phyloP scores from a whole-genome alignment of 2,888 invertebrate species.

The Leucania comma region DNA sequence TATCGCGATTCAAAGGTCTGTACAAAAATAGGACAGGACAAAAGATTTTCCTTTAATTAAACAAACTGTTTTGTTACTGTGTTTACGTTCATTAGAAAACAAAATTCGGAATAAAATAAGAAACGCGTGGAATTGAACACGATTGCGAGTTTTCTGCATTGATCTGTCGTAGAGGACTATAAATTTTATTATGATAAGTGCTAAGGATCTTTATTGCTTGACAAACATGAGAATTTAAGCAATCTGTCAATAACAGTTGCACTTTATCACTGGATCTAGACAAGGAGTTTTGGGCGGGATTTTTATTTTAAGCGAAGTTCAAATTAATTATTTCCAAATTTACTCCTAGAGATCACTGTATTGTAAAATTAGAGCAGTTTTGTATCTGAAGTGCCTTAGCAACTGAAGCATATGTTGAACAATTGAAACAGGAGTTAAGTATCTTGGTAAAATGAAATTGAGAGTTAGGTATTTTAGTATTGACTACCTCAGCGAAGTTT shows the following conservation, averaged over 20 bases:
- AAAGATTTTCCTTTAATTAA: conserved; percentile 52
- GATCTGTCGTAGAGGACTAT: conserved; percentile 21
- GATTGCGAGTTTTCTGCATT: conserved; percentile 37
- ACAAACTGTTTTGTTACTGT: conserved; percentile 38
- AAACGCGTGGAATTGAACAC: conserved; percentile 24
- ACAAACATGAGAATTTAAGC: not conserved
- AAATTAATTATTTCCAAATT: too few relatives aligned
- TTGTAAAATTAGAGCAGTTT: too few relatives aligned
- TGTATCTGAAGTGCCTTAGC: too few relatives aligned
- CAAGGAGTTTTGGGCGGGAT: too few relatives aligned
- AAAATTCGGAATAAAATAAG: conserved; percentile 44
- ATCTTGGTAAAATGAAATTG: too few relatives aligned
- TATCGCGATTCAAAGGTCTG: conserved; percentile 20
- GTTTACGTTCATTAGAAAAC: conserved; percentile 49
- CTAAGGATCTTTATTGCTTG: conserved; percentile 15
- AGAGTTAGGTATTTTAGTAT: too few relatives aligned
- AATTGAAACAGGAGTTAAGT: too few relatives aligned
- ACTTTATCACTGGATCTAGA: conserved; percentile 5
- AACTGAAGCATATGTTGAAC: too few relatives aligned
- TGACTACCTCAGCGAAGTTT: too few relatives aligned
- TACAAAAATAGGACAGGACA: conserved; percentile 9
- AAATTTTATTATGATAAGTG: conserved; percentile 1
- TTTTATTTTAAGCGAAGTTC: too few relatives aligned
- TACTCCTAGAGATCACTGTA: too few relatives aligned
- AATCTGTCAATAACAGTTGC: conserved; percentile 26